Evolutionary conservation across 2,797 vertebrate species (phyloP), one percentile per base, ranked within the genome.

Genomic region (Neosalanx taihuensis): DNA sequence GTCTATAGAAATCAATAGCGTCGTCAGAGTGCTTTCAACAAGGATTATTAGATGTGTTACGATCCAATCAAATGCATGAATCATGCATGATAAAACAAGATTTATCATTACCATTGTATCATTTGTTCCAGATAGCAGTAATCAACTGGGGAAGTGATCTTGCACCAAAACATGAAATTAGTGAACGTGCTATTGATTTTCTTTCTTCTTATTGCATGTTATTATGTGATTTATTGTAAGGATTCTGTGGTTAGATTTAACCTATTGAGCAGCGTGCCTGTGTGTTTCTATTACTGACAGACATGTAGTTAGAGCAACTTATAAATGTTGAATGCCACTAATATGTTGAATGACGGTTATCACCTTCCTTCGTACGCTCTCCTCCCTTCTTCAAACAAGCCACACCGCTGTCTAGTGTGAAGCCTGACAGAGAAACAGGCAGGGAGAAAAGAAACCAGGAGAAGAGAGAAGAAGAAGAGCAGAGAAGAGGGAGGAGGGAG

Each of bases 271-370:
- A 23, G 20, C 33, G 49, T 23, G n/a, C 20, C 53, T 41, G 31
- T 69, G 53, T 37, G 69, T 71, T 51, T 41, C 15, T 20, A 35
- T 37, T 78, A 83, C 71, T 84, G 83, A 80, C 85, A 84, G 75
- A 67, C 85, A 82, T 76, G 84, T 83, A 86, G 76, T 74, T 77
- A 74, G 74, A 80, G 82, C 83, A 78, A 80, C 83, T 85, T 35
- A 69, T n/a, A n/a, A n/a, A n/a, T n/a, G n/a, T n/a, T n/a, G n/a
- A n/a, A n/a, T n/a, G 73, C 77, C 63, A 35, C 76, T 79, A 79
- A 87, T 83, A 82, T 81, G 79, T 84, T 72, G 67, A 72, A 67
- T 80, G 85, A 80, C 67, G 9, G 66, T 81, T 78, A 80, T 78
- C 65, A 15, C 59, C 74, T 82, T 63, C 67, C 69, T 68, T 75